Evolutionary conservation across 92 coral and sea anemone genomes (phyloP), one percentile per base, ranked within the genome.

Genomic region (Umimayanthus kanabou): DNA sequence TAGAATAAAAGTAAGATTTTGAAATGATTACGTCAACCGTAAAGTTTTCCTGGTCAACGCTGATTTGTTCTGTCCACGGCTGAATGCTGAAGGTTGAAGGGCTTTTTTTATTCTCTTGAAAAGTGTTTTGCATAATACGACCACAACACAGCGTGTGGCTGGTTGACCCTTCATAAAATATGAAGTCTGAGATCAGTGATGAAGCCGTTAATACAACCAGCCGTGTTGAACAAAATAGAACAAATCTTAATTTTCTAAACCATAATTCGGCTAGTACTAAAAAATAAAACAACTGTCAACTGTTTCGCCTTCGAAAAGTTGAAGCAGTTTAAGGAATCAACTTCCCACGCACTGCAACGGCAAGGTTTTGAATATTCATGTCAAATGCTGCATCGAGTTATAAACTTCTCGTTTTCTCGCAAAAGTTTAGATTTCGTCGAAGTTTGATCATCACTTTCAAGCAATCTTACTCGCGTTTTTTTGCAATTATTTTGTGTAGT

Each of bases 51-150:
- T 6, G 45, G 4, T 15, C 40, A 33, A 33, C 37, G 8, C 73
- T 4, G 58, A 43, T 81, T 81, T 40, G 47, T 65, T 37, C 47
- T 3, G 28, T 58, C 18, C 49, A 39, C 8, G 65, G 77, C 49
- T 70, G 42, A 83, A 30, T 83, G 26, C 22, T 45, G 40, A 69
- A 29, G 69, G 69, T 18, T 45, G 40, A 69, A 29, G 69, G 69
- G 25, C 26, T 61, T 33, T 85, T 84, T 88, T 89, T 93, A 90
- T 85, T 92, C 91, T 90, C 79, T 94, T 94, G 92, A 92, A 77
- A 91, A 39, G 91, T 28, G 73, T 88, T 94, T 94, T 93, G 95
- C 95, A 94, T 94, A 94, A 94, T 94, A 90, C 87, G 91, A 91
- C 77, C 87, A 2, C 10, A n/a, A 37, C 95, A 39, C 94, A 88